Percentiles rank a stretch among this genome's conserved stretches.
Conservation (phyloP, 2,113 vertebrate species). For the Vanacampus margaritifer region DNA sequence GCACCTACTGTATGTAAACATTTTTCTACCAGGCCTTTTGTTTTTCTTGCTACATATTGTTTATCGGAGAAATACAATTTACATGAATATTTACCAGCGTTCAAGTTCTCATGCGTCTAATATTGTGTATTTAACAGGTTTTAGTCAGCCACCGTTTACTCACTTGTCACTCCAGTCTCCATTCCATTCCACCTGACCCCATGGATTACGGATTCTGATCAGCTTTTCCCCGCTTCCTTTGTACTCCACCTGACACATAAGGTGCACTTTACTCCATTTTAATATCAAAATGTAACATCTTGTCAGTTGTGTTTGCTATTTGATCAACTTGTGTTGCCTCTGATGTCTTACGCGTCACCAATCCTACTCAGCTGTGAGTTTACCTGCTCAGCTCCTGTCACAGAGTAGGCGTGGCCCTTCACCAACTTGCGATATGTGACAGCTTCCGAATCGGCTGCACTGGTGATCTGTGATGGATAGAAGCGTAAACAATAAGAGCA, state of each 20-base stretch:
- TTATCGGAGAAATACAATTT: not conserved
- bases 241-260: conserved; percentile 38
- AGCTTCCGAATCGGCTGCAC: conserved; percentile 67
- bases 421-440: conserved; percentile 79
- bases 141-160: conserved; percentile 17
- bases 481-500: not conserved
- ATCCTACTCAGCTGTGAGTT: not conserved
- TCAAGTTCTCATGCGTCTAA: not conserved
- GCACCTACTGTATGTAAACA: not conserved
- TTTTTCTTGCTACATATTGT: not conserved
- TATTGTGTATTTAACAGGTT: not conserved
- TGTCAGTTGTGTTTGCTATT: not conserved
- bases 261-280: not conserved
- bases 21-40: not conserved
- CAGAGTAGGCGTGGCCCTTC: conserved; percentile 81
- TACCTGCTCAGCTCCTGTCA: conserved; percentile 80
- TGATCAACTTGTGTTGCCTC: not conserved
- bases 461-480: conserved; percentile 55
- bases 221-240: conserved; percentile 35
- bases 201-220: conserved; percentile 77
- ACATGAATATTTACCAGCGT: not conserved
- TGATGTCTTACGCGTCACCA: not conserved
- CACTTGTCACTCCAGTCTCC: conserved; percentile 86
- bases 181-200: conserved; percentile 85
- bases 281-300: not conserved